phyloP scores from a whole-genome alignment of 2,797 vertebrate genomes.

The Notoglanidium macrostoma region DNA sequence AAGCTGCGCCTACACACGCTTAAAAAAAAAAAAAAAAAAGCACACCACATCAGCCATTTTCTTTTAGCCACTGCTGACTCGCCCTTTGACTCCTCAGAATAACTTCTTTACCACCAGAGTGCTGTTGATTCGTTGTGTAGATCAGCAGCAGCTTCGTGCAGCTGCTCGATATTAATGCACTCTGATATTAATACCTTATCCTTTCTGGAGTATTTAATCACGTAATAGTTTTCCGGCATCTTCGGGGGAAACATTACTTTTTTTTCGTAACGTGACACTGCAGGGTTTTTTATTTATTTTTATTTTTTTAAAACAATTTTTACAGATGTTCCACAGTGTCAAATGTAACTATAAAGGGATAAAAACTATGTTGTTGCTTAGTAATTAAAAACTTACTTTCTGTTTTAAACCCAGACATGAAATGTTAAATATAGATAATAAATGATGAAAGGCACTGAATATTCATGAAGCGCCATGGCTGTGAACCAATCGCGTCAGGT shows the following conservation, averaged over 20 bases:
- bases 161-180: neutral
- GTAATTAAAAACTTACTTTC: too few species aligned
- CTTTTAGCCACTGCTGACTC: neutral
- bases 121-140: neutral
- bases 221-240: neutral
- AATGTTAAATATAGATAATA: neutral
- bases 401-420: too few species aligned
- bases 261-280: neutral
- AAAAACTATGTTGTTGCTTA: too few species aligned
- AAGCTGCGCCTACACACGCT: conserved; percentile 30
- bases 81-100: neutral
- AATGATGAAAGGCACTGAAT: neutral
- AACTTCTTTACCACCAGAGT: neutral
- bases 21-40: neutral
- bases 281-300: neutral
- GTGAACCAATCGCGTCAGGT: neutral
- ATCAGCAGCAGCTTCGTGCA: neutral
- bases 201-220: neutral
- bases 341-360: neutral
- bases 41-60: neutral
- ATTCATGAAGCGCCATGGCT: neutral
- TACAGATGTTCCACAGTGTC: neutral
- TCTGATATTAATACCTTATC: neutral
- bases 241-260: neutral
- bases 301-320: neutral